Evolutionary conservation across 2,888 invertebrate genomes (phyloP).

Genomic region (Cordilura impudica): DNA sequence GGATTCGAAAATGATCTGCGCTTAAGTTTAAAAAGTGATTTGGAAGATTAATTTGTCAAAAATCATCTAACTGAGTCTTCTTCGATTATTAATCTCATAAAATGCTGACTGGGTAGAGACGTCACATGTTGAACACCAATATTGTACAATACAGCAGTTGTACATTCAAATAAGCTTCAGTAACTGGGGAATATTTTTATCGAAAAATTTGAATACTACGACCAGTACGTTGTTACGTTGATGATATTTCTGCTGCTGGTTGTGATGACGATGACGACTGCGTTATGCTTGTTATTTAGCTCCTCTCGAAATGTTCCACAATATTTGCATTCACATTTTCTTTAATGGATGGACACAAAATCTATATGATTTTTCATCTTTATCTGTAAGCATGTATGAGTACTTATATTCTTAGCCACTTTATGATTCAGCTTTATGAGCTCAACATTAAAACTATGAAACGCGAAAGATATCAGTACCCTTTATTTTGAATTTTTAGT

Average conservation of each 20-base stretch:
- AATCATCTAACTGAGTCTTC: too few species aligned
- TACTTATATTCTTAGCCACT: constrained; percentile 17
- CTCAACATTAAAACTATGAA: constrained; percentile 30
- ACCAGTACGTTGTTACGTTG: constrained; percentile 38
- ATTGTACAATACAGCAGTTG: neutral
- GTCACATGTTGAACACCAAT: constrained; percentile 39
- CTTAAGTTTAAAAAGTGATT: too few species aligned
- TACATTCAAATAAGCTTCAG: constrained; percentile 56
- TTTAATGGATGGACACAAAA: constrained; percentile 4
- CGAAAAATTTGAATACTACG: constrained; percentile 71
- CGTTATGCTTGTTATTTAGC: neutral
- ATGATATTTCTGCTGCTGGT: constrained; percentile 33
- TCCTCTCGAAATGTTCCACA: neutral
- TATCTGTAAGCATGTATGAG: neutral
- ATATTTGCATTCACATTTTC: constrained; percentile 43
- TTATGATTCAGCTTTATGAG: constrained; percentile 13
- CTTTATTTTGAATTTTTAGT: constrained; percentile 19
- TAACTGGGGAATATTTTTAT: constrained; percentile 75
- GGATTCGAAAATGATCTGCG: too few species aligned
- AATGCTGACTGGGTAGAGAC: neutral
- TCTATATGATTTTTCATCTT: too few species aligned
- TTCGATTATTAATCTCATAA: too few species aligned
- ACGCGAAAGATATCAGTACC: constrained; percentile 28
- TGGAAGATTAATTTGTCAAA: too few species aligned
- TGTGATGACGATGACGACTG: constrained; percentile 24